These are phyloP conservation scores for Syngnathus typhle DNA, from an alignment of 2,113 vertebrate species.

Conservation along the genomic window DNA sequence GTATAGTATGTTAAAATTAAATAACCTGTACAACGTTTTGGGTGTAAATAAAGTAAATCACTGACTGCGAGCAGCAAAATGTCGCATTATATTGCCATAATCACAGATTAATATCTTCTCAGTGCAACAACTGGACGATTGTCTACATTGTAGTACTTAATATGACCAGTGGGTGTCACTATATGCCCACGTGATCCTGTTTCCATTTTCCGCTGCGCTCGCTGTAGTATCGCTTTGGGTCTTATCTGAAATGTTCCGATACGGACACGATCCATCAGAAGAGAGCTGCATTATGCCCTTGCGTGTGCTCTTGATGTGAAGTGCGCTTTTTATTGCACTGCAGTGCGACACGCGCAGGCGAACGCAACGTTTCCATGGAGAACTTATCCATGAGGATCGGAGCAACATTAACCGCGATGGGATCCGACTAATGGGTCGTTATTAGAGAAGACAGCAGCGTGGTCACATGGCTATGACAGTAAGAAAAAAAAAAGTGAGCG, in stretches of 20 bases:
- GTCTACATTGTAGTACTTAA: not conserved
- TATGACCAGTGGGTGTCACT: not conserved
- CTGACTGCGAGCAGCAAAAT: not conserved
- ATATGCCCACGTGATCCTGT: not conserved
- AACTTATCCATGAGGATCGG: not conserved
- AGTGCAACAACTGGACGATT: not conserved
- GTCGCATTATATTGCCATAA: not conserved
- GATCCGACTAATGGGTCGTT: not conserved
- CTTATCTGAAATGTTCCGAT: not conserved
- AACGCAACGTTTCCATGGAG: not conserved
- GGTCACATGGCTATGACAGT: conserved; percentile 30
- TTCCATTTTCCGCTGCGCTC: not conserved
- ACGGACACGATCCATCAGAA: not conserved
- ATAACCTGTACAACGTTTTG: not conserved
- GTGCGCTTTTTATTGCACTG: conserved; percentile 53
- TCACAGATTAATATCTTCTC: too few species aligned
- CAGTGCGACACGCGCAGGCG: not conserved
- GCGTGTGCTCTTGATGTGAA: conserved; percentile 46
- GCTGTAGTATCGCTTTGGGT: not conserved
- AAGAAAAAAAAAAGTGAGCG: conserved; percentile 38
- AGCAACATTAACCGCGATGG: not conserved
- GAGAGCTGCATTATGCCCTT: not conserved
- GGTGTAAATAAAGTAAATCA: not conserved
- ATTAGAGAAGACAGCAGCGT: conserved; percentile 23
- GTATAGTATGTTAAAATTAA: not conserved